Conservation (phyloP, 2,797 vertebrate genomes). For the Kryptopterus vitreolus region DNA sequence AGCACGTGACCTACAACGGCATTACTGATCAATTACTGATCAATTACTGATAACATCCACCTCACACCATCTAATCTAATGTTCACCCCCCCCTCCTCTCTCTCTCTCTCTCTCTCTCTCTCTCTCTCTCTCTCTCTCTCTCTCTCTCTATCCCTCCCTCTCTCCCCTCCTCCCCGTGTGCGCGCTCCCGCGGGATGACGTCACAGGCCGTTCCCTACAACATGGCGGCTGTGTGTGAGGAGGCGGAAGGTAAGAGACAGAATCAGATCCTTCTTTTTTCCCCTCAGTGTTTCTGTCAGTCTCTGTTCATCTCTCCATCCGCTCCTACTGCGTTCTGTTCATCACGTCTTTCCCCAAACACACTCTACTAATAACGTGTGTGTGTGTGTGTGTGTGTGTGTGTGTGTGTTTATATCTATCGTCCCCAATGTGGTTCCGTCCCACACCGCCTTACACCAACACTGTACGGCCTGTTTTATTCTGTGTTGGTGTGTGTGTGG, state of each 20-base stretch:
- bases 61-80: too few relatives aligned
- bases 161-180: neutral
- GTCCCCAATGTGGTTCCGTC: neutral
- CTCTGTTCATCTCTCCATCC: neutral
- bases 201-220: constrained; percentile 27
- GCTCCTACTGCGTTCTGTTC: neutral
- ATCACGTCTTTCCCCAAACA: neutral
- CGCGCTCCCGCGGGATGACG: constrained; percentile 3
- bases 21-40: too few relatives aligned
- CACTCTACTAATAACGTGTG: too few relatives aligned
- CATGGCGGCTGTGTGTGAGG: constrained; percentile 36
- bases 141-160: constrained; percentile 2
- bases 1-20: too few relatives aligned
- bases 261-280: neutral
- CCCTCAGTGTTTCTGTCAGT: neutral
- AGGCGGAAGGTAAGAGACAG: constrained; percentile 30
- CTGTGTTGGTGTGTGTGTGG: neutral
- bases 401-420: constrained; percentile 5
- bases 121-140: neutral
- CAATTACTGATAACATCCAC: too few relatives aligned
- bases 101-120: neutral
- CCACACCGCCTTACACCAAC: neutral
- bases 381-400: neutral
- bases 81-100: too few relatives aligned
- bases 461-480: neutral